Base-by-base conservation (phyloP, 2,888 invertebrate genomes). In the Zhengitettix transpicula region DNA sequence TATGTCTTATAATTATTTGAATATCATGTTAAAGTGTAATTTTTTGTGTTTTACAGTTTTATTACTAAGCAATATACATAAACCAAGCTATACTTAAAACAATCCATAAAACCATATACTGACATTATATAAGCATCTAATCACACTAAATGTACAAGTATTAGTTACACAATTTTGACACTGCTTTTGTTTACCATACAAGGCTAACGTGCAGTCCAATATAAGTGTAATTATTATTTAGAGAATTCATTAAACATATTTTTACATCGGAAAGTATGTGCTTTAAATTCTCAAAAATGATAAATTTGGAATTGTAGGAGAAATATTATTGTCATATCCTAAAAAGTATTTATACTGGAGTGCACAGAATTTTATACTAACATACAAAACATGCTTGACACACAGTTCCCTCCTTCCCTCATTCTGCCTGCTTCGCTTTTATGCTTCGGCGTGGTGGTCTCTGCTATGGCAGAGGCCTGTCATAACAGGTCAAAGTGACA, bases 281-380 rank as follows among this genome's bases (percentile, higher is more conserved):
- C 28, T 5, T 2, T 28, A 5, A 28, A 28, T 28, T 28, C 2
- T 28, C 28, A 28, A 28, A 28, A 28, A 28, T 5, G 2, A 28
- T 28, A 5, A 28, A 28, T 5, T 28, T 28, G 28, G 28, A 28
- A 28, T 5, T 28, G 28, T 5, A 28, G 2, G 28, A 28, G 2
- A 28, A 28, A 28, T 5, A 28, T 28, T 28, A 28, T 28, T 28
- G 7, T 7, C 28, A 28, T 28, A 28, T 28, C 28, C 7, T 28
- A 7, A n/a, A n/a, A 52, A 15, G 47, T 28, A 57, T 52, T 58
- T 55, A 62, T 64, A 62, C 62, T 64, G 62, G 63, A 64, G 60
- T 64, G 64, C 61, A 62, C 62, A 62, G 55, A 42, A 56, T 61
- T 61, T 60, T 60, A 62, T 61, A 62, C 64, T 62, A 63, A 62